Base-by-base conservation (phyloP, 1,140 invertebrate genomes). In the Drosophila grimshawi region DNA sequence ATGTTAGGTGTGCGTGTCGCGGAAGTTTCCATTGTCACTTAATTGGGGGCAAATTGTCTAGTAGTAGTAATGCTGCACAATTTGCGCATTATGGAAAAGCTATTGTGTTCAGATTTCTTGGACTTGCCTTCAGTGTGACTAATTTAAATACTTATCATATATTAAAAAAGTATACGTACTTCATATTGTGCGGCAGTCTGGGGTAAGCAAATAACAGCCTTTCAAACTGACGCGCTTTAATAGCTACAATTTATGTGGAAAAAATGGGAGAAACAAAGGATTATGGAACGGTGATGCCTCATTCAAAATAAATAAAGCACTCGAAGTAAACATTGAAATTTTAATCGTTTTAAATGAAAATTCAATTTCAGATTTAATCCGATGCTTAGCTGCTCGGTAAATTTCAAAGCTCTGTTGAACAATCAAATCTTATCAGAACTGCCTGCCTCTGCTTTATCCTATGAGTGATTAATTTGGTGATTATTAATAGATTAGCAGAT, bases 1-100 rank as follows among this genome's bases (percentile, higher is more conserved):
- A 59, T 37, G 57, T 62, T 32, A 46, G 60, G 41, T 62, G 61
- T 69, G 72, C 45, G 56, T 80, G 66, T 63, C n/a, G 53, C 66
- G 57, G 57, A 62, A 74, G 51, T 65, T 63, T 19, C 80, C 6
- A 82, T 82, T 82, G 80, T 82, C 67, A 73, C 49, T 79, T 88
- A 86, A 86, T 86, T 85, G 81, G 78, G 74, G 61, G 52, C 73
- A 59, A 43, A 68, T 60, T 52, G 49, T 77, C 64, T 70, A 43
- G 64, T 70, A 78, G 39, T 41, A 55, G 77, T 71, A 60, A 49
- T 78, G 48, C 77, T 56, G 35, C 64, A 48, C 43, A 70, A 70
- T 76, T 59, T 49, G 74, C 32, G 27, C 53, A 74, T 64, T 55
- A 51, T 63, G 52, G 52, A 51, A 60, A 61, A 62, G 10, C 65